A percentile compares a stretch with the other conserved stretches of the same genome.
Conservation (phyloP, 2,797 vertebrate species). For the Platalea minor region DNA sequence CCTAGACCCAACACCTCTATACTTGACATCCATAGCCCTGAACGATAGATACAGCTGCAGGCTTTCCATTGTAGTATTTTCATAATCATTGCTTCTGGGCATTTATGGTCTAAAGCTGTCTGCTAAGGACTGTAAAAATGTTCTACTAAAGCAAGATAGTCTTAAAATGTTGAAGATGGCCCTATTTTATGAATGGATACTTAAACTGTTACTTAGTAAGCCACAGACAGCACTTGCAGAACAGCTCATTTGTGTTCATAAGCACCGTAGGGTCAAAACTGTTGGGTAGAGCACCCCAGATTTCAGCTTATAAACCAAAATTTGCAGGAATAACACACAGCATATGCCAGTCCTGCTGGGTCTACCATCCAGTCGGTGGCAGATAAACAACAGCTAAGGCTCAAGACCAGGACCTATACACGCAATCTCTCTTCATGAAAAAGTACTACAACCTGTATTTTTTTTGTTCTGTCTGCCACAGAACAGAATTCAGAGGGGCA, state of each 20-base stretch:
- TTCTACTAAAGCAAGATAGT: neutral
- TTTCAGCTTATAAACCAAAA: neutral
- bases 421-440: neutral
- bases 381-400: neutral
- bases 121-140: neutral
- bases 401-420: neutral
- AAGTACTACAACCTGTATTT: neutral
- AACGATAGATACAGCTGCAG: constrained; percentile 18
- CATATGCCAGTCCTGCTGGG: neutral
- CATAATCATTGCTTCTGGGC: constrained; percentile 26
- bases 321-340: neutral
- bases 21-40: constrained; percentile 44
- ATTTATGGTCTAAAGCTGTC: neutral
- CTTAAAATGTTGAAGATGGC: neutral
- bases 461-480: neutral
- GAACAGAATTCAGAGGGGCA: neutral
- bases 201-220: neutral
- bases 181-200: neutral
- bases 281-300: neutral
- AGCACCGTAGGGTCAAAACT: neutral
- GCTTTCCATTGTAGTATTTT: constrained; percentile 27
- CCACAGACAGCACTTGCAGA: neutral
- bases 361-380: neutral
- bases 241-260: neutral
- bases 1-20: constrained; percentile 17